Evolutionary conservation across 1,140 invertebrate genomes (phyloP), one percentile per base, ranked within the genome.

Genomic region (Brevipalpus yothersi): DNA sequence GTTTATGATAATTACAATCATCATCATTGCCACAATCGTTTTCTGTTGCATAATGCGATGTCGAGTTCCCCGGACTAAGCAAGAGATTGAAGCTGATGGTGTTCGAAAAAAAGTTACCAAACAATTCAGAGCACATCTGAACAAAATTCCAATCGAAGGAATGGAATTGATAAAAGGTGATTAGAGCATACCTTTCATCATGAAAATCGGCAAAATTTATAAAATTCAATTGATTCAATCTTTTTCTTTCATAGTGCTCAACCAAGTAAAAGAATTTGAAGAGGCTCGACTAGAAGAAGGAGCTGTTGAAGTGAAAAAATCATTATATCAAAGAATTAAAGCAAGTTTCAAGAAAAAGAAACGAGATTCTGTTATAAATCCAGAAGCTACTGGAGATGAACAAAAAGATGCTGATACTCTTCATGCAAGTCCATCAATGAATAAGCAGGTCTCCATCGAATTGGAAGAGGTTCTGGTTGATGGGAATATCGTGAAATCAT

Each of bases 1-100:
- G 41, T 41, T 43, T 13, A 57, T 57, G 1, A 4, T 1, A 1
- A 12, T 57, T 4, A 13, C 31, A 12, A 23, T 19, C 15, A 41
- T 1, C 9, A 43, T 57, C 11, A 42, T 57, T 21, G 41, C 23
- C 4, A 42, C 17, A 15, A 43, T 57, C 23, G 56, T 57, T 9
- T 39, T 39, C 2, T 57, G 56, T 21, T 57, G 56, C 66, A 87
- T 86, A 65, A 77, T 86, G 55, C 80, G 82, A 59, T 86, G 88
- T 67, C 78, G 87, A 40, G 82, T 92, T 64, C 87, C 87, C 2
- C 75, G 86, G 31, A 91, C 86, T 0, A 91, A 90, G 68, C 86
- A 91, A 70, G 85, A 91, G 70, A 91, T 92, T 56, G 86, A 91
- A 69, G 86, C 84, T 0, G 84, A 92, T 72, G 87, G 84, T 70